Evolutionary conservation across 1,140 invertebrate species (phyloP), one percentile per base, ranked within the genome.

Genomic region (Cherax destructor): DNA sequence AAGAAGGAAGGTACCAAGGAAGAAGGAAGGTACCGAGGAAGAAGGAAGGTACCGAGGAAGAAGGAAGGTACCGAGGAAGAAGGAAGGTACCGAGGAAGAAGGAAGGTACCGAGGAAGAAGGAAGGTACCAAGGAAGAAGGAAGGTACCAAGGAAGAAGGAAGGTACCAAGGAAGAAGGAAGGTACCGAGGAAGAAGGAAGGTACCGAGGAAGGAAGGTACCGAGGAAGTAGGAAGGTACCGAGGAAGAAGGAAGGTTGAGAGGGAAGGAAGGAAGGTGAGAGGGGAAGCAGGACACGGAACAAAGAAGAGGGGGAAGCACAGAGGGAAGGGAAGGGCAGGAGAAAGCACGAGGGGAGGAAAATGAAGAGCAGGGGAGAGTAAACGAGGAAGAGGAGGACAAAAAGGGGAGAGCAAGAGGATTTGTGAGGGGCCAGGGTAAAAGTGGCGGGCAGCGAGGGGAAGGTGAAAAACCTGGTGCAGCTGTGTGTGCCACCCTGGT

Each of bases 331-430:
- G 21, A 16, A 21, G 61, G 61, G 52, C 16, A 69, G 16, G 69
- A 24, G 69, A 74, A 21, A 74, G 69, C 5, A 11, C 21, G 69
- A 74, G 69, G n/a, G n/a, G n/a, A 30, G n/a, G 69, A 74, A 21
- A 74, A 74, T 74, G 69, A 74, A 30, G n/a, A 74, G n/a, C 5
- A 74, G 69, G 61, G 61, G 61, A 69, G 61, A 69, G 61, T 69
- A 69, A 69, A 69, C 61, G 61, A 69, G 61, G 61, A 69, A 74
- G n/a, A 74, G 69, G n/a, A 30, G n/a, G 69, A 74, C 69, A 30
- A 74, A 74, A 74, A 74, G 69, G 69, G 69, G 69, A 74, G 69
- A 74, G 69, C 21, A 74, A 74, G 69, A 74, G 69, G 69, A 74
- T 74, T 74, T 74, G 69, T 30, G 69, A 74, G 69, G 69, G 69